Evolutionary conservation across 2,888 invertebrate species (phyloP).

Genomic region (Orchesellides sinensis): DNA sequence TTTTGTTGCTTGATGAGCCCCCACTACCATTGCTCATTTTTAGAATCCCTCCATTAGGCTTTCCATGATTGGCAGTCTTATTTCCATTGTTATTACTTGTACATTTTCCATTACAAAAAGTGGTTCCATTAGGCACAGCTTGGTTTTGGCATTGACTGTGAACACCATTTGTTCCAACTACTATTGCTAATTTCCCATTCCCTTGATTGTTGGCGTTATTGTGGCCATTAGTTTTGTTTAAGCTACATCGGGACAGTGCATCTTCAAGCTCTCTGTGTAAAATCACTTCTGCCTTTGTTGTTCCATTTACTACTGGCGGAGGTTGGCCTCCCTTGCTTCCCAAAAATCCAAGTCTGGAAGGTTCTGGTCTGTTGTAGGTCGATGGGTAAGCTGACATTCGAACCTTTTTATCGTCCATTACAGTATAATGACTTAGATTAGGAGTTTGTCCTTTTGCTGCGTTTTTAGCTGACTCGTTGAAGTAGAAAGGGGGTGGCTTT

Average conservation of each 20-base stretch:
- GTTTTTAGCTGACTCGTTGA: slow-evolving; percentile 75
- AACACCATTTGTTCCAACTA: slow-evolving; percentile 55
- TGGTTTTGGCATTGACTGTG: slow-evolving; percentile 62
- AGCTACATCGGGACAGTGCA: slow-evolving; percentile 63
- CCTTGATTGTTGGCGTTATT: slow-evolving; percentile 13
- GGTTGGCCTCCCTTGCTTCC: too few species aligned
- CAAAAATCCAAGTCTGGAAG: slow-evolving; percentile 42
- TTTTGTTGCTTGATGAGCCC: slow-evolving; percentile 66
- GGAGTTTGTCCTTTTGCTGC: slow-evolving; percentile 20
- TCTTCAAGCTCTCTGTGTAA: slow-evolving; percentile 69
- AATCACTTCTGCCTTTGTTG: slow-evolving; percentile 53
- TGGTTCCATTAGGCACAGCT: slow-evolving; percentile 28
- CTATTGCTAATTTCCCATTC: slow-evolving; percentile 68
- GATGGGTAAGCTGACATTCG: slow-evolving; percentile 65
- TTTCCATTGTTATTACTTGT: slow-evolving; percentile 60
- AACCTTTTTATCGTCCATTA: slow-evolving; percentile 60
- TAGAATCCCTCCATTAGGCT: slow-evolving; percentile 70
- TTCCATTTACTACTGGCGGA: slow-evolving; percentile 32
- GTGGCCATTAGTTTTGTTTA: slow-evolving; percentile 48
- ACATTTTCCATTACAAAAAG: slow-evolving; percentile 63
- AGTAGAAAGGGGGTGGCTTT: slow-evolving; percentile 85
- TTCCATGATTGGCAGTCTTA: slow-evolving; percentile 53
- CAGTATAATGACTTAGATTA: slow-evolving; percentile 6
- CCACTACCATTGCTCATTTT: slow-evolving; percentile 68
- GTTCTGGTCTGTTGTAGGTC: slow-evolving; percentile 61